Conservation (phyloP, 2,113 vertebrate genomes). For the Paramormyrops kingsleyae region DNA sequence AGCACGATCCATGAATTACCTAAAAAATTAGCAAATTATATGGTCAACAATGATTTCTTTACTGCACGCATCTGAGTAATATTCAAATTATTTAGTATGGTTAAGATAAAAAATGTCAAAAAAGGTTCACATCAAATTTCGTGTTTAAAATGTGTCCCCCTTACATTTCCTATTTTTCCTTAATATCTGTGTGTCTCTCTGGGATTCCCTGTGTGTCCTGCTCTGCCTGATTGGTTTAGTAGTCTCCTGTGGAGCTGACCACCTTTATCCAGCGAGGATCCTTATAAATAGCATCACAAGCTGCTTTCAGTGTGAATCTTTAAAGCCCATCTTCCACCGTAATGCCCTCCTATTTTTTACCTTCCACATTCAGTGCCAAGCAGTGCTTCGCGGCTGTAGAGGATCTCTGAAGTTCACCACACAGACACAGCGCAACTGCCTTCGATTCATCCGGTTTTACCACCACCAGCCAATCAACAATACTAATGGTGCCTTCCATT, state of each 20-base stretch:
- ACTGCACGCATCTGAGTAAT: neutral
- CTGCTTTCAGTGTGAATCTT: slow-evolving; percentile 51
- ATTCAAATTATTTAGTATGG: neutral
- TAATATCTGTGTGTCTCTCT: neutral
- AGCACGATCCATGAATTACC: slow-evolving; percentile 82
- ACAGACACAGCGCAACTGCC: neutral
- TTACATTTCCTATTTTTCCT: neutral
- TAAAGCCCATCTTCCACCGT: slow-evolving; percentile 47
- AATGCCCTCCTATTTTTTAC: slow-evolving; percentile 58
- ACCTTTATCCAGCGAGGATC: slow-evolving; percentile 25
- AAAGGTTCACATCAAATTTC: neutral
- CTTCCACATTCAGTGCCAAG: slow-evolving; percentile 20
- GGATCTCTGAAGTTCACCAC: neutral
- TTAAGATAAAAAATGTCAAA: neutral
- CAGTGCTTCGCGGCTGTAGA: neutral
- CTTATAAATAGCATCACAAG: slow-evolving; percentile 41
- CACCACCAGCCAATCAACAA: neutral
- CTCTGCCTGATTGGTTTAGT: neutral
- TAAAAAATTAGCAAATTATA: slow-evolving; percentile 42
- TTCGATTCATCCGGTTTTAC: neutral
- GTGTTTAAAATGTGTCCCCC: neutral
- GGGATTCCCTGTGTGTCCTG: neutral
- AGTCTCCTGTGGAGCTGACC: neutral
- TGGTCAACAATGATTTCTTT: neutral
- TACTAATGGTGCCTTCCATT: neutral